These are phyloP conservation scores for Etheostoma nigrum DNA, from an alignment of 2,797 vertebrate genomes.

Conservation along the genomic window DNA sequence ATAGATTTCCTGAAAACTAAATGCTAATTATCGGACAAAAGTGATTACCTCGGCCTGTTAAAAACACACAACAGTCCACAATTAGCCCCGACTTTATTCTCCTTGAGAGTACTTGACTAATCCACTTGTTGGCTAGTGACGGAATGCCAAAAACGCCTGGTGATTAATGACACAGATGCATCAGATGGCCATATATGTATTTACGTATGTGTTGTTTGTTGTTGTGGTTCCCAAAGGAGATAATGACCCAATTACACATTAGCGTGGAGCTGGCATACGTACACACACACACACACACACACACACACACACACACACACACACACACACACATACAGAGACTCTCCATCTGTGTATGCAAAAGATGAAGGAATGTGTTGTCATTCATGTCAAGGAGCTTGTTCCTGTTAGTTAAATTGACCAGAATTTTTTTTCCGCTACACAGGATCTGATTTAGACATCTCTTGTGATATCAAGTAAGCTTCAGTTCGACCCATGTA, in stretches of 20 bases:
- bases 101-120: conserved; percentile 10
- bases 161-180: conserved; percentile 43
- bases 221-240: conserved; percentile 60
- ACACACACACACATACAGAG: conserved; percentile 46
- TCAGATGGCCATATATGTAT: conserved; percentile 26
- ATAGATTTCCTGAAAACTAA: conserved; percentile 75
- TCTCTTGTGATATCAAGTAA: conserved; percentile 18
- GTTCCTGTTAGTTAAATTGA: conserved; percentile 46
- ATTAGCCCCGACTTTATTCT: conserved; percentile 50
- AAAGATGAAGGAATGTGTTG: conserved; percentile 50
- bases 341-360: conserved; percentile 67
- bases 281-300: neutral
- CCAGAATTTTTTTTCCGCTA: conserved; percentile 23
- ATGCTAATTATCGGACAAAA: conserved; percentile 71
- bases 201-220: conserved; percentile 54
- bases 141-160: conserved; percentile 19
- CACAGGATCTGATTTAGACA: conserved; percentile 34
- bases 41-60: conserved; percentile 67
- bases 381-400: conserved; percentile 56
- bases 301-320: conserved; percentile 12
- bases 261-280: conserved; percentile 45
- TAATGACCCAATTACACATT: conserved; percentile 76
- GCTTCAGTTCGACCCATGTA: neutral
- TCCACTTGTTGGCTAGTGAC: conserved; percentile 34
- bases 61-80: conserved; percentile 59